phyloP scores from a whole-genome alignment of 2,888 invertebrate species.

The Limnephilus lunatus region DNA sequence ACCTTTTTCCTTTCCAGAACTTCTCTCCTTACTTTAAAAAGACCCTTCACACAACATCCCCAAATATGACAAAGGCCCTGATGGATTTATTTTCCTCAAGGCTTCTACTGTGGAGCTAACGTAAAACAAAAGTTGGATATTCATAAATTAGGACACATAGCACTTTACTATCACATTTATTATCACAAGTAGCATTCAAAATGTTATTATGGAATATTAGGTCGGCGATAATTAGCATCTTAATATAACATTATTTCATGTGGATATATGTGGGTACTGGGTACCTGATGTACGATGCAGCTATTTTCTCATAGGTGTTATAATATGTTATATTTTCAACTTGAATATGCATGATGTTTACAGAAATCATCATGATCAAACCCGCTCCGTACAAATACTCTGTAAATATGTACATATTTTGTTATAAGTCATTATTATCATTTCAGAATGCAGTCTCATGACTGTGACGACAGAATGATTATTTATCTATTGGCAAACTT shows the following conservation, averaged over 20 bases:
- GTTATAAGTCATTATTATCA: background rate
- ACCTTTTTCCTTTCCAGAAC: too few relatives aligned
- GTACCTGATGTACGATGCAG: background rate
- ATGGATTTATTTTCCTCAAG: too few relatives aligned
- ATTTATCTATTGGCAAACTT: background rate
- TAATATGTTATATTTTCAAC: background rate
- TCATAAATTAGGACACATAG: too few relatives aligned
- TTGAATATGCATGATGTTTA: conserved; percentile 16
- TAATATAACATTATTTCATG: background rate
- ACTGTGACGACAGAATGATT: background rate
- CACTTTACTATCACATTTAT: too few relatives aligned
- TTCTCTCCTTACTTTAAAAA: too few relatives aligned
- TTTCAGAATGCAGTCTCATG: conserved; percentile 21
- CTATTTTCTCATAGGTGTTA: background rate
- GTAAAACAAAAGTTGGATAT: too few relatives aligned
- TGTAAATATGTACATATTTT: conserved; percentile 12
- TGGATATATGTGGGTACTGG: background rate
- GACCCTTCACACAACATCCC: too few relatives aligned
- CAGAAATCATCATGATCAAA: background rate
- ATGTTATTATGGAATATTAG: too few relatives aligned
- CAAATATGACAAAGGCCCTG: too few relatives aligned
- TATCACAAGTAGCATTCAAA: too few relatives aligned
- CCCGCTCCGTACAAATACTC: background rate
- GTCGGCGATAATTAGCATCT: background rate
- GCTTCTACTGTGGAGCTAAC: too few relatives aligned